A percentile compares a stretch with the other conserved stretches of the same genome.
phyloP scores from a whole-genome alignment of 2,113 vertebrate genomes.

The Hassar affinis region DNA sequence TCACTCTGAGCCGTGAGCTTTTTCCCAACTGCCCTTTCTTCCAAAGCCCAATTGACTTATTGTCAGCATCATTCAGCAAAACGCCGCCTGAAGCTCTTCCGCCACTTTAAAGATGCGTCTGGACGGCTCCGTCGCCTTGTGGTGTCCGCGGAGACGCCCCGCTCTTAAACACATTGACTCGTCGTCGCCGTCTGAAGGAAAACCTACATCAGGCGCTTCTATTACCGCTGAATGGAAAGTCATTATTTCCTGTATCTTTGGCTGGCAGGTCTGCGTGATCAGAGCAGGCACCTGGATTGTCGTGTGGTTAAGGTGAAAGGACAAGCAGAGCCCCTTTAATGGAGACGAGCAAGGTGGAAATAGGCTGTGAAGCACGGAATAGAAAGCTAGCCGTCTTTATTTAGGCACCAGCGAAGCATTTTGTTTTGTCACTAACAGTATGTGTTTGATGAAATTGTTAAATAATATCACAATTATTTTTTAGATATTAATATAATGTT shows the following conservation, averaged over 20 bases:
- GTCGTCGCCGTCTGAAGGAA: background rate
- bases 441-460: background rate
- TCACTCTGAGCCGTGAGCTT: background rate
- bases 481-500: too few relatives aligned
- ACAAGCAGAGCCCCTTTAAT: background rate
- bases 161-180: conserved; percentile 1
- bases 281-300: conserved; percentile 18
- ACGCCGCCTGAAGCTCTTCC: conserved; percentile 25
- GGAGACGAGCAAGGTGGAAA: background rate
- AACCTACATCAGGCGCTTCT: background rate
- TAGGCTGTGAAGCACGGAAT: conserved; percentile 21
- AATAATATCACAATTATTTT: conserved; percentile 9
- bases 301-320: background rate
- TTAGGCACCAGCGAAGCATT: too few relatives aligned
- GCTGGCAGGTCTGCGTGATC: conserved; percentile 20
- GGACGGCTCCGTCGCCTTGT: conserved; percentile 9
- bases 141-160: conserved; percentile 11
- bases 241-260: conserved; percentile 19
- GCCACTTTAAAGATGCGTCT: conserved; percentile 31
- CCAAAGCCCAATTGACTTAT: conserved; percentile 45
- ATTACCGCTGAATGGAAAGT: conserved; percentile 23
- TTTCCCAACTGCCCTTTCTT: conserved; percentile 23
- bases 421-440: background rate
- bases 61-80: conserved; percentile 50
- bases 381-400: background rate